phyloP scores from a whole-genome alignment of 2,113 vertebrate genomes.

The Corythornis madagascariensis region DNA sequence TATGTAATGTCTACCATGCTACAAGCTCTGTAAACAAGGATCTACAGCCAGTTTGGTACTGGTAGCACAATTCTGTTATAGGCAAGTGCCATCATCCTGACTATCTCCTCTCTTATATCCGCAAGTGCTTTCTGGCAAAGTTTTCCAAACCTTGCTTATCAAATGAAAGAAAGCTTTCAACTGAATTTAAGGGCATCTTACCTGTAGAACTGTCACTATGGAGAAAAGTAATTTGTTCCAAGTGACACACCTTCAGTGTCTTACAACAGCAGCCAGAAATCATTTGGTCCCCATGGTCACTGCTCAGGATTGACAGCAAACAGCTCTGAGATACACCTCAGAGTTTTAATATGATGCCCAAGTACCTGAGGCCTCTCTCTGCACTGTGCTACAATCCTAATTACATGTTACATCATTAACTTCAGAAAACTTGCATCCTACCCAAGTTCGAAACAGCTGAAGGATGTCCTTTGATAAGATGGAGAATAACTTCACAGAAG shows the following conservation, averaged over 20 bases:
- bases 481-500: background rate
- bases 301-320: background rate
- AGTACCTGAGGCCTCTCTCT: background rate
- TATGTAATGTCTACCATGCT: background rate
- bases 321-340: background rate
- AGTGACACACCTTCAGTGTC: background rate
- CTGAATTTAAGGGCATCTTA: background rate
- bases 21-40: background rate
- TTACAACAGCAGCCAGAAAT: background rate
- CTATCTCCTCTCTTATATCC: background rate
- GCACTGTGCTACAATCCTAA: rapidly evolving
- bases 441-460: background rate
- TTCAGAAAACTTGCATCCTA: background rate
- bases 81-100: background rate
- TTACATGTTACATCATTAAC: background rate
- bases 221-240: background rate
- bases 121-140: background rate
- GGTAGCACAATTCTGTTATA: background rate
- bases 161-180: background rate
- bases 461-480: background rate
- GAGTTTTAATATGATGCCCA: background rate
- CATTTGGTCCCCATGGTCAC: background rate
- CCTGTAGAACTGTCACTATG: background rate
- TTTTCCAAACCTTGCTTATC: background rate
- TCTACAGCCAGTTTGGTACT: background rate